A percentile compares a stretch with the other conserved stretches of the same genome.
Conservation (phyloP, 2,888 invertebrate species). For the Himalopsyche anomala region DNA sequence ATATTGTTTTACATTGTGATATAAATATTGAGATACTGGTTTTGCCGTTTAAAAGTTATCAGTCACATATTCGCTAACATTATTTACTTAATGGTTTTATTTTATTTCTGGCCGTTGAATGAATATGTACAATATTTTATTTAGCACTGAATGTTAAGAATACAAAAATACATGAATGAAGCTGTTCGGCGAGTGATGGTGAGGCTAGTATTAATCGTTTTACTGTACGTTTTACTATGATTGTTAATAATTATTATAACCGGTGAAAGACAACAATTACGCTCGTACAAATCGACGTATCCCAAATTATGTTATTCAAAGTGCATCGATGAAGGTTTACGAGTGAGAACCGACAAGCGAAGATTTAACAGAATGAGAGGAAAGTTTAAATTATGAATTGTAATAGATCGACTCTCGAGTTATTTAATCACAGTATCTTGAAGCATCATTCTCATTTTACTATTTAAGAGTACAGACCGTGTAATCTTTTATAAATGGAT, state of each 20-base stretch:
- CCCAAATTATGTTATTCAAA: neutral
- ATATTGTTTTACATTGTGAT: no score
- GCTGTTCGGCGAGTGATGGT: constrained; percentile 4
- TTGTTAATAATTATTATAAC: constrained; percentile 9
- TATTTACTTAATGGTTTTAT: neutral
- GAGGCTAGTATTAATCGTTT: constrained; percentile 14
- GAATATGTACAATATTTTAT: constrained; percentile 34
- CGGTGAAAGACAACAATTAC: neutral
- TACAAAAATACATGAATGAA: constrained; percentile 18
- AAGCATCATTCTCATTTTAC: no score
- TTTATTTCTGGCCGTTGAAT: constrained; percentile 12
- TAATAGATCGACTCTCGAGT: no score
- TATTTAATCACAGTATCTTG: no score
- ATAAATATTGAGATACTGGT: no score
- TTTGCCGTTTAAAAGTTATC: constrained; percentile 9
- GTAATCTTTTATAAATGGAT: no score
- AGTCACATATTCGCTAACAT: constrained; percentile 17
- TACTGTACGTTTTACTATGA: neutral
- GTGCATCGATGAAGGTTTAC: constrained; percentile 4
- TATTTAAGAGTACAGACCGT: no score
- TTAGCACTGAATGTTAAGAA: neutral
- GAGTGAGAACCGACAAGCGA: neutral
- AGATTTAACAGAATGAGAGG: neutral
- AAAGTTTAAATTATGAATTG: no score
- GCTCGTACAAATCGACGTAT: neutral